Evolutionary conservation across 2,888 invertebrate species (phyloP).

Genomic region (Tigriopus californicus): DNA sequence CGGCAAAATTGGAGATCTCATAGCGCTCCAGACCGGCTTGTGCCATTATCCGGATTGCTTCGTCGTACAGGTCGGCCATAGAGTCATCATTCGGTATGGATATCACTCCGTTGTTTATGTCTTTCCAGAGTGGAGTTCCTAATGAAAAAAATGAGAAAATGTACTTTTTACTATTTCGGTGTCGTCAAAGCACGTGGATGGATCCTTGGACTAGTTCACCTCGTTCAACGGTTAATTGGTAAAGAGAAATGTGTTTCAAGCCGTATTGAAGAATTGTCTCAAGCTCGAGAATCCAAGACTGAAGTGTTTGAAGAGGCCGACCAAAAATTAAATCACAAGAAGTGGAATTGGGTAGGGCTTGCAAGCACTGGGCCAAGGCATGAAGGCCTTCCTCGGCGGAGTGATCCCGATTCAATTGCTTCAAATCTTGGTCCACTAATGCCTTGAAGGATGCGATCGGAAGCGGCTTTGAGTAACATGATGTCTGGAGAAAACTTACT

Average conservation of each 20-base stretch:
- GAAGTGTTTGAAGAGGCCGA: constrained; percentile 24
- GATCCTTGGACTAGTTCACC: constrained; percentile 17
- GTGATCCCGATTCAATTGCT: constrained; percentile 17
- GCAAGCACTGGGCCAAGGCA: constrained; percentile 22
- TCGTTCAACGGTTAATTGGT: constrained; percentile 20
- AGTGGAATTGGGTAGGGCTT: constrained; percentile 22
- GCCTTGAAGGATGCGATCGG: constrained; percentile 5
- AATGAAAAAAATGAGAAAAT: background rate
- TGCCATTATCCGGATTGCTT: constrained; percentile 6
- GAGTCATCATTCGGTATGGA: constrained; percentile 15
- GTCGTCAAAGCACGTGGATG: constrained; percentile 8
- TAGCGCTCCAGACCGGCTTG: constrained; percentile 17
- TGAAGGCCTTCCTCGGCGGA: constrained; percentile 14
- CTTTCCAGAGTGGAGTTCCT: constrained; percentile 11
- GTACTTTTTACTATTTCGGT: background rate
- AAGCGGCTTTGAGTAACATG: too few relatives aligned
- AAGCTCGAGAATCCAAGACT: constrained; percentile 24
- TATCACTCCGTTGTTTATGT: background rate
- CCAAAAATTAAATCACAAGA: constrained; percentile 28
- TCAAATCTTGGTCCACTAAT: constrained; percentile 19
- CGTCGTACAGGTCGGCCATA: constrained; percentile 17
- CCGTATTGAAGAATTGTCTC: constrained; percentile 20
- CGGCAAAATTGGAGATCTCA: constrained; percentile 21
- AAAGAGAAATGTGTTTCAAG: constrained; percentile 18
- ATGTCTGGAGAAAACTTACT: too few relatives aligned